Percentiles rank a stretch among this genome's conserved stretches.
Evolutionary conservation across 2,888 invertebrate species (phyloP).

Genomic region (Gari tellinella): DNA sequence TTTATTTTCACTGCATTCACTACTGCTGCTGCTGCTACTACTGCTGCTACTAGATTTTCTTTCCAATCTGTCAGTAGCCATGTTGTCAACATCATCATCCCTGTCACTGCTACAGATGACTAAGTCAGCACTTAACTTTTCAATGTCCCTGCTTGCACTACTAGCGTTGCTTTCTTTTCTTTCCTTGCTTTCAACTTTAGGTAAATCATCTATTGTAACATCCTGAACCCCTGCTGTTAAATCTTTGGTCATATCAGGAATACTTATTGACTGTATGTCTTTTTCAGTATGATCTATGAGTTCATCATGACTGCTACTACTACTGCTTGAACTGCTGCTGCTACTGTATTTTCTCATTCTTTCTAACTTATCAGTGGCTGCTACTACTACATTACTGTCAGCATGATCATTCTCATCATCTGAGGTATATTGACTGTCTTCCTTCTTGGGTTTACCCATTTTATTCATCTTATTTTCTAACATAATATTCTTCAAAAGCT

Average conservation of each 20-base stretch:
- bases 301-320: neutral
- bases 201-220: too few relatives aligned
- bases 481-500: conserved; percentile 38
- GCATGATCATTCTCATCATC: neutral
- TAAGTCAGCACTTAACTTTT: too few relatives aligned
- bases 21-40: neutral
- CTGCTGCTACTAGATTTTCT: neutral
- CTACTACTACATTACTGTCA: neutral
- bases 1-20: neutral
- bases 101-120: too few relatives aligned
- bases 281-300: neutral
- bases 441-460: neutral
- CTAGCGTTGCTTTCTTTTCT: too few relatives aligned
- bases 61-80: neutral
- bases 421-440: neutral
- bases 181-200: too few relatives aligned
- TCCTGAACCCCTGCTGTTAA: too few relatives aligned
- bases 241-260: too few relatives aligned
- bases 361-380: neutral
- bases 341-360: neutral
- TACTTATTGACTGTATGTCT: too few relatives aligned
- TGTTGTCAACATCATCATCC: too few relatives aligned
- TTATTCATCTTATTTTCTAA: neutral
- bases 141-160: too few relatives aligned
- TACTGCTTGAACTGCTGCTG: neutral